These are phyloP conservation scores for Formica aserva DNA, from an alignment of 2,888 invertebrate genomes.

Conservation along the genomic window DNA sequence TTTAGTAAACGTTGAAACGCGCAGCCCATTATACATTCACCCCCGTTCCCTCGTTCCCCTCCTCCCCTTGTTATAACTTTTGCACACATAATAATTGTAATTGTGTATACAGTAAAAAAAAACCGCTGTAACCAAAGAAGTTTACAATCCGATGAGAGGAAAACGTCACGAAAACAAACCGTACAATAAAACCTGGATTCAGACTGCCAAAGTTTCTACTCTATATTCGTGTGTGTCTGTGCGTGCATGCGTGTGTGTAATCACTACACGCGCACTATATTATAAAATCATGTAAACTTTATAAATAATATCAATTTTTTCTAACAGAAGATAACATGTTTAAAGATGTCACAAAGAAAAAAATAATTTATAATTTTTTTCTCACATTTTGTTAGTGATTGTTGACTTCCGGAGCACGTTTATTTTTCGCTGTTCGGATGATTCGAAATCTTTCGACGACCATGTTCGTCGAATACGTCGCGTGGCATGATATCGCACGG, in stretches of 20 bases:
- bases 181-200: slow-evolving; percentile 56
- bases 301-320: slow-evolving; percentile 15
- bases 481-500: slow-evolving; percentile 73
- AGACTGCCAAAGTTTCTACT: slow-evolving; percentile 67
- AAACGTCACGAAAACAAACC: slow-evolving; percentile 25
- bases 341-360: not conserved
- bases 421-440: slow-evolving; percentile 8
- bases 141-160: slow-evolving; percentile 28
- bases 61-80: slow-evolving; percentile 58
- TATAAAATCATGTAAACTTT: slow-evolving; percentile 14
- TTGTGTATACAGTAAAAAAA: slow-evolving; percentile 26
- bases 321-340: not conserved
- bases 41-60: not conserved
- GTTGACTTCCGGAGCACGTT: not conserved
- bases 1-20: slow-evolving; percentile 62
- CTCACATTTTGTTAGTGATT: not conserved
- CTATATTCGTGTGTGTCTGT: slow-evolving; percentile 48
- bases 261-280: slow-evolving; percentile 22
- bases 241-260: not conserved
- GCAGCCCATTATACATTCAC: slow-evolving; percentile 53
- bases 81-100: slow-evolving; percentile 47
- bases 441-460: not conserved
- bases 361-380: not conserved
- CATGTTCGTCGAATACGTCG: slow-evolving; percentile 63
- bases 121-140: slow-evolving; percentile 3